Conservation (phyloP, 2,797 vertebrate genomes). For the Myotis vivesi region DNA sequence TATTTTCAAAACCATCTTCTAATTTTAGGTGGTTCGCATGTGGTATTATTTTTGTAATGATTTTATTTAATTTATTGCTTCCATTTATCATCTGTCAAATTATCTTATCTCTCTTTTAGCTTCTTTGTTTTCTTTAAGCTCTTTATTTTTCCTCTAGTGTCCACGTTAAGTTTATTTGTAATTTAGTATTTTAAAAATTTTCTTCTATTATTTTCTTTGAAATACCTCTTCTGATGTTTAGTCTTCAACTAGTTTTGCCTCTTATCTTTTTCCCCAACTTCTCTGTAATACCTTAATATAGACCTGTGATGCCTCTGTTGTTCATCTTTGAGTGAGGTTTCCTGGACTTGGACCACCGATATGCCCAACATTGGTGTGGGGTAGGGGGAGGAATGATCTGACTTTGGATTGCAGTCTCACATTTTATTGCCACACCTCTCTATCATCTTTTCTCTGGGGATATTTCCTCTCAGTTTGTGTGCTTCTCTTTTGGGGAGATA, state of each 20-base stretch:
- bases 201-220: conserved; percentile 6
- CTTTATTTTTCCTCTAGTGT: neutral
- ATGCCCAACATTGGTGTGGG: neutral
- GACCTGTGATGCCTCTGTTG: neutral
- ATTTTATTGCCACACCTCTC: neutral
- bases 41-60: conserved; percentile 41
- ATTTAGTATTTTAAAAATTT: conserved; percentile 1
- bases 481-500: neutral
- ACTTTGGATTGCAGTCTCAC: neutral
- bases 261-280: neutral
- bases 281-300: neutral
- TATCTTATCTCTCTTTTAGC: neutral
- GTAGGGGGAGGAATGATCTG: neutral
- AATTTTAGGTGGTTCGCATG: neutral
- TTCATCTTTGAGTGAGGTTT: neutral
- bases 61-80: conserved; percentile 32
- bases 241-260: neutral
- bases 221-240: neutral
- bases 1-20: conserved; percentile 19
- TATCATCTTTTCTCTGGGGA: neutral
- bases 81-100: conserved; percentile 25
- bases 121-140: neutral
- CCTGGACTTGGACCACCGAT: neutral
- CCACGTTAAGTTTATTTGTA: conserved; percentile 6
- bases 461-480: neutral